Percentiles rank a stretch among this genome's conserved stretches.
Conservation (phyloP, 2,113 vertebrate species). For the chimpanzee (Pan troglodytes) region NHGRI_mPanTro3-v2.1_pri NC_086015.1:80800501-80801000, state of each 20-base stretch:
- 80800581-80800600: neutral
- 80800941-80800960: constrained; percentile 45
- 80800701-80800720: neutral
- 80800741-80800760: neutral
- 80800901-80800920: neutral
- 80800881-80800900: neutral
- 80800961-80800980: constrained; percentile 18
- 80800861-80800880: neutral
- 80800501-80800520: neutral
- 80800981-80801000: neutral
- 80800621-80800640: neutral
- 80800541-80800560: no score
- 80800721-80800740: neutral
- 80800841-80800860: neutral
- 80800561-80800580: neutral
- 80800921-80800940: constrained; percentile 15
- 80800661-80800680: neutral
- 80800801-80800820: neutral
- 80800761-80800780: neutral
- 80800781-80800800: neutral
- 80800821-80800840: neutral
- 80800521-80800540: neutral
- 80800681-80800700: neutral
- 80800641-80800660: neutral
- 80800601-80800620: neutral